Evolutionary conservation across 2,113 vertebrate species (phyloP), one percentile per base, ranked within the genome.

Genomic region (Willisornis vidua): DNA sequence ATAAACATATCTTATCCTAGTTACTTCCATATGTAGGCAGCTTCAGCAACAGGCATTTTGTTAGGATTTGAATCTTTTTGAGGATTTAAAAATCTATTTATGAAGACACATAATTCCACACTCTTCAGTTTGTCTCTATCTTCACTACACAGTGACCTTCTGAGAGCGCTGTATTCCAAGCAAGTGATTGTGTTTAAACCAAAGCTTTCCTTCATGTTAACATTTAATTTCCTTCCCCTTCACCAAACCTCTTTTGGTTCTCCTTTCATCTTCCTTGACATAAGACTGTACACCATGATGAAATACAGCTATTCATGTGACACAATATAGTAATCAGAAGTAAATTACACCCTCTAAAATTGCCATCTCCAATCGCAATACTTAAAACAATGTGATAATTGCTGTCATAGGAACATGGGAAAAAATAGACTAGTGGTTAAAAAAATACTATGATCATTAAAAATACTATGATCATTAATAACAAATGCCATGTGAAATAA

Each of bases 281-380:
- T 2, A 4, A n/a, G 45, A 33, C 15, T 59, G 6, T 76, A 55
- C 43, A 59, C 58, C 43, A 31, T 57, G 70, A 90, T 67, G 58
- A 73, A 94, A 35, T 77, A 16, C 12, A 85, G 55, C 83, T 89
- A 88, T 95, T 96, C 83, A 93, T 59, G 37, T 68, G 33, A 48
- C 39, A 97, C 65, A 97, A 82, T 96, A 72, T 48, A 94, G 68
- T 77, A 96, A 97, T 96, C 97, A 97, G 73, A 94, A 93, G 65
- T 68, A 92, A 94, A 95, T 95, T 76, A 45, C 31, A 75, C 25
- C 62, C 84, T 75, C 89, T 75, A 66, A 96, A 93, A 96, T 45
- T 85, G 54, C 63, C 12, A 31, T 84, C 35, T 39, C 55, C 67
- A 81, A 77, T 83, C 70, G 93, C 84, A 96, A 82, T 85, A 78